Conservation (phyloP, 2,113 vertebrate species). For the Burhinus oedicnemus region DNA sequence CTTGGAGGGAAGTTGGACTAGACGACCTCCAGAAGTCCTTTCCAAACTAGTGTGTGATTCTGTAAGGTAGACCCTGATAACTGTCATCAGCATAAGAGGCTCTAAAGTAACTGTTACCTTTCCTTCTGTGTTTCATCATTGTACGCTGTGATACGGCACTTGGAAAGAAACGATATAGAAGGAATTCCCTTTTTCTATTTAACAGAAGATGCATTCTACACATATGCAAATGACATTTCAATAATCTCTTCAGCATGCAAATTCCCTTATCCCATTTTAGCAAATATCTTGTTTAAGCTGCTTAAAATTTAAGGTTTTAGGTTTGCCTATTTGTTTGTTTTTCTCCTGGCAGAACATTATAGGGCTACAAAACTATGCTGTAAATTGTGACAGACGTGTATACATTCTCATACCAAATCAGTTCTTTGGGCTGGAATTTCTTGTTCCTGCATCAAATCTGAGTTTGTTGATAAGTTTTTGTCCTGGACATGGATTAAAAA, state of each 20-base stretch:
- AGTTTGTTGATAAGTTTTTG: background rate
- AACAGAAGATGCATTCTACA: background rate
- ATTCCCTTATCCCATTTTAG: constrained; percentile 30
- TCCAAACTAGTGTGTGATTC: background rate
- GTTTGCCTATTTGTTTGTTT: constrained; percentile 6
- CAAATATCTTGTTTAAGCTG: constrained; percentile 25
- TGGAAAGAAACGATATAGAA: background rate
- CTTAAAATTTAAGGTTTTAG: constrained; percentile 37
- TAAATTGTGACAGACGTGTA: background rate
- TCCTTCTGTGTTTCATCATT: background rate
- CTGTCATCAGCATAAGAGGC: background rate
- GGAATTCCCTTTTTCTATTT: constrained; percentile 19
- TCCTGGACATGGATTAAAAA: background rate
- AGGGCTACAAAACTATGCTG: background rate
- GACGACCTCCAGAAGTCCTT: background rate
- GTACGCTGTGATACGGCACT: background rate
- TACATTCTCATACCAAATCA: background rate
- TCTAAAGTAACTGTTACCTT: background rate
- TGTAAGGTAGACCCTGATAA: background rate
- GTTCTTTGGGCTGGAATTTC: background rate
- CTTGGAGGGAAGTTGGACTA: background rate
- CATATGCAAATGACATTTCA: constrained; percentile 21
- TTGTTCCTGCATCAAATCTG: background rate
- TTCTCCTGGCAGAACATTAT: background rate
- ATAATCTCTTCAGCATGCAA: constrained; percentile 22